These are phyloP conservation scores for Hymenopus coronatus DNA, from an alignment of 2,888 invertebrate species.

Conservation along the genomic window DNA sequence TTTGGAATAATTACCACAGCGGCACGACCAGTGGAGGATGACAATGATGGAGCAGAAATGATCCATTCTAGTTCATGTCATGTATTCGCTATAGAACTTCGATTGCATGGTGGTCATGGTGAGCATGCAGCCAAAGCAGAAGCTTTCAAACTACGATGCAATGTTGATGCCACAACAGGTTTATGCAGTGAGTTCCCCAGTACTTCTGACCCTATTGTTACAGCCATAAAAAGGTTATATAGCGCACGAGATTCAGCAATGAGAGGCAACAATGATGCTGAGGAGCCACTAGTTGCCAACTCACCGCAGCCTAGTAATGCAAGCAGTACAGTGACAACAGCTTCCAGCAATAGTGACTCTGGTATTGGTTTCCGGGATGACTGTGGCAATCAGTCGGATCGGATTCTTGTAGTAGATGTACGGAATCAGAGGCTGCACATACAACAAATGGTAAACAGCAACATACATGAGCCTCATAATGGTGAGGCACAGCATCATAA, in stretches of 20 bases:
- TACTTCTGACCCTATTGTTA: constrained; percentile 65
- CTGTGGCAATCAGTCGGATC: constrained; percentile 75
- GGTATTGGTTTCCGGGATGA: constrained; percentile 93
- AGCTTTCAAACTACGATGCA: constrained; percentile 79
- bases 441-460: constrained; percentile 37
- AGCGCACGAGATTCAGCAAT: constrained; percentile 31
- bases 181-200: constrained; percentile 87
- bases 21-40: constrained; percentile 45
- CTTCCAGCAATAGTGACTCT: constrained; percentile 91
- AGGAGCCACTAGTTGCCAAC: constrained; percentile 56
- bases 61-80: constrained; percentile 86
- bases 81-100: constrained; percentile 89
- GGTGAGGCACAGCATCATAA: constrained; percentile 2
- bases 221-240: constrained; percentile 57
- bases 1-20: constrained; percentile 91
- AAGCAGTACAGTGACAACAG: constrained; percentile 73
- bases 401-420: constrained; percentile 41
- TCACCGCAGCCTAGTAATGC: constrained; percentile 84
- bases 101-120: constrained; percentile 71
- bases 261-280: constrained; percentile 35
- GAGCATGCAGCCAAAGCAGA: constrained; percentile 77
- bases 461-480: constrained; percentile 28
- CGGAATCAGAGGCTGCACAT: constrained; percentile 42
- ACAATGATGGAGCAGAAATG: constrained; percentile 45
- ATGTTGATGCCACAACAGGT: constrained; percentile 45